Evolutionary conservation across 30 jellyfish, hydroid and myxozoan species (phyloP), one percentile per base, ranked within the genome.

Genomic region (Calvadosia cruxmelitensis): DNA sequence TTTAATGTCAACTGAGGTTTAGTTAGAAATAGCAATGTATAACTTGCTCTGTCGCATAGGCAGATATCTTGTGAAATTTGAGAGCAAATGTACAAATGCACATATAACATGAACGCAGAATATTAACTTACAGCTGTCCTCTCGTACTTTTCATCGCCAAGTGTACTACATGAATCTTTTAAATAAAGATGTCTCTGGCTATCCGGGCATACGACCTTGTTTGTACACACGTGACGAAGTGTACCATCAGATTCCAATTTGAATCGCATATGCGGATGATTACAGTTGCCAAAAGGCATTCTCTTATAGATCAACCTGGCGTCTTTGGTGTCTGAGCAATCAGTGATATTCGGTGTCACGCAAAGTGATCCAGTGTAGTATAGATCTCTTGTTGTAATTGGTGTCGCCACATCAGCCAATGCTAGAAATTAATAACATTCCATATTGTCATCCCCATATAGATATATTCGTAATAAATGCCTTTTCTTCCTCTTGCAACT

Each of bases 291-390:
- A 63, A 57, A 29, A 15, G 53, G 69, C 42, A 35, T 69, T 33
- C 64, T 67, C 31, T 62, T 51, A 42, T 62, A 72, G 27, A 32
- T 67, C 25, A 81, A 13, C 1, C 32, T 34, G 20, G 57, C 57
- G 57, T 42, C 57, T 3, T 82, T 68, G 27, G 75, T 84, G 30
- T 66, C 84, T 3, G 92, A 67, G 33, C 84, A 78, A 31, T 33
- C 29, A 13, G 57, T 63, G 33, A 67, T 73, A 15, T 65, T 63
- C 1, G 93, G 93, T 30, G 67, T 73, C 23, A 85, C 32, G 73
- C 95, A 84, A 42, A 84, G 67, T 10, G 87, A 42, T 3, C 52
- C 29, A 35, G 82, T 69, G 69, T 77, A 85, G 70, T 72, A 72
- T 28, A 77, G 48, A 30, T 53, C 81, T 1, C 68, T 78, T 5